Evolutionary conservation across 2,797 vertebrate species (phyloP).

Genomic region (Choloepus didactylus): DNA sequence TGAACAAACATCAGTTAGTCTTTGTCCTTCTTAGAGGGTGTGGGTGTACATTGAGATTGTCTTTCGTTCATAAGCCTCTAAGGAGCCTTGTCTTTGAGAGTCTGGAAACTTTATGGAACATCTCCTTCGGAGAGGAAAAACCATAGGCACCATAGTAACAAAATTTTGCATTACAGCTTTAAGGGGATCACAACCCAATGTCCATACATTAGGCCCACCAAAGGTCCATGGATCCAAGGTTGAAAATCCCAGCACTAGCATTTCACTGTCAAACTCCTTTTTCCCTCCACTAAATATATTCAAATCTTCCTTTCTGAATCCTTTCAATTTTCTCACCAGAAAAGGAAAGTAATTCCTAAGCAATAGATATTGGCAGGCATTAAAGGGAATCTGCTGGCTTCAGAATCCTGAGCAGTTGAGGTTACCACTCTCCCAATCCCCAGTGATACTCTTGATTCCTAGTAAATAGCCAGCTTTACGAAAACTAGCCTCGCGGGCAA

Average conservation of each 20-base stretch:
- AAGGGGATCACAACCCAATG: not conserved
- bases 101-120: not conserved
- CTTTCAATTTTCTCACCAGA: not conserved
- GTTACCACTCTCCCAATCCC: too few relatives aligned
- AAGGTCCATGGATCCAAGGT: not conserved
- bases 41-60: not conserved
- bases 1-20: not conserved
- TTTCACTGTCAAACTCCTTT: not conserved
- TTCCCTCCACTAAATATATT: not conserved
- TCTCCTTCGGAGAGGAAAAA: not conserved
- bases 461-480: not conserved
- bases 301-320: not conserved
- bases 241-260: not conserved
- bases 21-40: not conserved
- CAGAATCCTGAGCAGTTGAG: not conserved
- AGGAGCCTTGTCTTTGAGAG: not conserved
- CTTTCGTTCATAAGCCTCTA: not conserved
- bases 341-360: not conserved
- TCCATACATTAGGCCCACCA: not conserved
- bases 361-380: not conserved
- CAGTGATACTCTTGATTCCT: not conserved
- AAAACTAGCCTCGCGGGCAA: not conserved
- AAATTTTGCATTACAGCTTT: not conserved
- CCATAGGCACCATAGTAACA: not conserved
- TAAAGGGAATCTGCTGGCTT: not conserved